Evolutionary conservation across 1,140 invertebrate genomes (phyloP).

Genomic region (Bombus picipes): DNA sequence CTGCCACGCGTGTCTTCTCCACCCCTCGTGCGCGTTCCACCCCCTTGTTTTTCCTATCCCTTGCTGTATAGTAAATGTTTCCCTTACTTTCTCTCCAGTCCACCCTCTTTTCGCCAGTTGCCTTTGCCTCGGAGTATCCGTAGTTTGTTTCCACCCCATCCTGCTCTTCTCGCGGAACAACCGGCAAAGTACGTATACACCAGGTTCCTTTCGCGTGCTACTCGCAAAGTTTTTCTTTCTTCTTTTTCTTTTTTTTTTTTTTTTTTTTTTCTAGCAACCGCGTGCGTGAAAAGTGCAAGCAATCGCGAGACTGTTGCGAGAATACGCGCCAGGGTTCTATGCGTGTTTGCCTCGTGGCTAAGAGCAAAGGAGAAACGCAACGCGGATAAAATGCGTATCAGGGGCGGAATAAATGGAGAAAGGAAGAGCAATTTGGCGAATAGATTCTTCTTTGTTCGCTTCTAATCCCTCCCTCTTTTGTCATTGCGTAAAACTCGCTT

Average conservation of each 20-base stretch:
- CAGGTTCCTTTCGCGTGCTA: not conserved
- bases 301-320: conserved; percentile 29
- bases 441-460: not conserved
- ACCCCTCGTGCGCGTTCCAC: no score
- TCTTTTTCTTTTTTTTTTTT: not conserved
- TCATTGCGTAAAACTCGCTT: conserved; percentile 44
- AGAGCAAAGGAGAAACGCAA: conserved; percentile 26
- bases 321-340: conserved; percentile 7
- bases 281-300: conserved; percentile 55
- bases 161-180: not conserved
- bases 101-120: not conserved
- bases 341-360: conserved; percentile 21
- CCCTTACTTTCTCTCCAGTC: not conserved
- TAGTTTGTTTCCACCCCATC: not conserved
- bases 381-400: conserved; percentile 1
- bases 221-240: conserved; percentile 34
- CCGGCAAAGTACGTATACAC: not conserved
- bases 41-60: conserved; percentile 44
- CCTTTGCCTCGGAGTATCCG: not conserved
- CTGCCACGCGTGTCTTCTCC: not conserved
- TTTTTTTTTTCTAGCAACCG: conserved; percentile 28
- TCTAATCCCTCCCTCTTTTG: not conserved
- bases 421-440: conserved; percentile 21
- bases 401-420: not conserved
- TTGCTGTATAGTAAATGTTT: not conserved